A percentile compares a stretch with the other conserved stretches of the same genome.
phyloP scores from a whole-genome alignment of 2,888 invertebrate genomes.

The Epirrita christyi region DNA sequence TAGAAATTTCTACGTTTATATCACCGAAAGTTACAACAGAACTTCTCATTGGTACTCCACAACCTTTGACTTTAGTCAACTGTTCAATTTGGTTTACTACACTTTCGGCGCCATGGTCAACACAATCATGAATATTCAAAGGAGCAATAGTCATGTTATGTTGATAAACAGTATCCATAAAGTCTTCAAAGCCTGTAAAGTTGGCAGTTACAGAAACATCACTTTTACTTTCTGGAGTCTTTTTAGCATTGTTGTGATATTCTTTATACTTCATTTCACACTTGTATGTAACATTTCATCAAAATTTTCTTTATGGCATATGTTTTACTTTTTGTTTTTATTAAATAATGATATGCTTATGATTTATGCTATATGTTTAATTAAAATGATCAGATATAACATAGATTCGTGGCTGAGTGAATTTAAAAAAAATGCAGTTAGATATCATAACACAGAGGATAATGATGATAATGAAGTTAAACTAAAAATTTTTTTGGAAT shows the following conservation, averaged over 20 bases:
- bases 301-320: not conserved
- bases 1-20: not conserved
- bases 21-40: not conserved
- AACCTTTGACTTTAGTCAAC: not conserved
- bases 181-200: not conserved
- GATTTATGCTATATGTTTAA: not conserved
- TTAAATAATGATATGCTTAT: not conserved
- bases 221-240: not conserved
- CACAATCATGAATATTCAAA: not conserved
- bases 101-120: not conserved
- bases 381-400: not conserved
- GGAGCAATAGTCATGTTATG: not conserved
- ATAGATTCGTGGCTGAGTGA: not conserved
- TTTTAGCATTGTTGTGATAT: not conserved
- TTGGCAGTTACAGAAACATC: not conserved
- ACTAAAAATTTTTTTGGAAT: not conserved
- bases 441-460: not conserved
- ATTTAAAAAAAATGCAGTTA: not conserved
- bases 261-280: not conserved
- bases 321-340: not conserved
- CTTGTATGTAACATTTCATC: not conserved
- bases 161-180: not conserved
- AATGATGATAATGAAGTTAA: not conserved
- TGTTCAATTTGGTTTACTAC: not conserved
- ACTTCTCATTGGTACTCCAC: not conserved